Evolutionary conservation across 2,797 vertebrate species (phyloP).

Genomic region (Hippocampus kuda): DNA sequence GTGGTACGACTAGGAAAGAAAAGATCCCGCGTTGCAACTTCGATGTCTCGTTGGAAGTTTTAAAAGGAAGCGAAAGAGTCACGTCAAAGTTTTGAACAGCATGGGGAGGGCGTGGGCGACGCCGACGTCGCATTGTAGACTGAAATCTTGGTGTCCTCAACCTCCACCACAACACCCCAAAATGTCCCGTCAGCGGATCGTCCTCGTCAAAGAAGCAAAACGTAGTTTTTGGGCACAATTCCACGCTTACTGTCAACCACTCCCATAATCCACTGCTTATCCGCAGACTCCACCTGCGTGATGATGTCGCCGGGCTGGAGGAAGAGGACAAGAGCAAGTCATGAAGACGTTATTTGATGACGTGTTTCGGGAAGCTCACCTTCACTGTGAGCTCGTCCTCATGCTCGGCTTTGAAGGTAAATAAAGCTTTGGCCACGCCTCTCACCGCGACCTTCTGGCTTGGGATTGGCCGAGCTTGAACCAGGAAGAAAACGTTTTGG

Average conservation of each 20-base stretch:
- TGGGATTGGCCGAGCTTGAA: constrained; percentile 46
- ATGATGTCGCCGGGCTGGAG: constrained; percentile 79
- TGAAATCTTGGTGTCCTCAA: not conserved
- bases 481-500: constrained; percentile 1
- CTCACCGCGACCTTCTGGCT: constrained; percentile 13
- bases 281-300: constrained; percentile 73
- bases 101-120: not conserved
- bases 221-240: constrained; percentile 82
- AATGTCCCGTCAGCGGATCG: not conserved
- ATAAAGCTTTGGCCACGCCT: constrained; percentile 68
- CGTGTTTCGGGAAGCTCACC: constrained; percentile 38
- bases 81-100: not conserved
- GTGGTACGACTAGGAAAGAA: not conserved
- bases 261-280: constrained; percentile 84
- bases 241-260: constrained; percentile 74
- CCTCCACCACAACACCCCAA: not conserved
- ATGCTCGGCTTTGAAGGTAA: constrained; percentile 79
- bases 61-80: not conserved
- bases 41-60: not conserved
- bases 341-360: not conserved
- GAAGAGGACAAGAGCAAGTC: not conserved
- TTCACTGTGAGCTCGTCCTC: constrained; percentile 84
- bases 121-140: not conserved
- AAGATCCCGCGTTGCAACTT: not conserved
- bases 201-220: constrained; percentile 63